Base-by-base conservation (phyloP, 2,797 vertebrate genomes). In the Hybognathus amarus region DNA sequence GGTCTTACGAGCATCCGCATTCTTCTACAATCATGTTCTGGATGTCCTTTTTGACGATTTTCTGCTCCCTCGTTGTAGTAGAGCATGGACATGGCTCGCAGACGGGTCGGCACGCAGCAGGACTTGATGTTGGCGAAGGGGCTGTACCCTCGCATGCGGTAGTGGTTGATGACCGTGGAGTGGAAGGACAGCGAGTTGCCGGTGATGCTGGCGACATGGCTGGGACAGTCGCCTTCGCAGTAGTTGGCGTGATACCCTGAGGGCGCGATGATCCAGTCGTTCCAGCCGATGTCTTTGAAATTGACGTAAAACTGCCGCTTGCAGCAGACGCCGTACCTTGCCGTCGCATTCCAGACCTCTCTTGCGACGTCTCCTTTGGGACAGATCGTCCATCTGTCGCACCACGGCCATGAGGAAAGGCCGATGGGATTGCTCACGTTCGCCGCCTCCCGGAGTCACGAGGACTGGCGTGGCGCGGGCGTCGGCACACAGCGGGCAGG, bases 1-100 rank as follows among this genome's bases (percentile, higher is more conserved):
- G 6, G 0, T 0, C 90, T 91, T 98, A 99, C 0, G 98, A 99
- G 89, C 98, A 99, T 79, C 98, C 98, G 52, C 98, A 99, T 90
- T 99, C 98, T 91, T 99, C 98, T 93, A 99, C 98, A 59, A 99
- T 97, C 98, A 99, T 99, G 91, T 98, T 97, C 92, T 97, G 97
- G 89, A 99, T 98, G 95, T 99, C 98, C 92, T 98, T 99, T 91
- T 99, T 99, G 88, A 99, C 97, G 89, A 99, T 99, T 93, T 98
- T 99, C 84, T 99, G 97, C 89, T 97, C 97, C 97, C 77, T 99
- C 97, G 0, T 99, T 97, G 4, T 99, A 99, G 93, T 99, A 99
- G 38, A 99, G 93, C 98, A 99, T 99, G 90, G 97, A 99, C 98
- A 99, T 99, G 86, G 98, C 97, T 24, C 98, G 94, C 88, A 99